Evolutionary conservation across 1,140 invertebrate species (phyloP), one percentile per base, ranked within the genome.

Genomic region (Musca vetustissima): DNA sequence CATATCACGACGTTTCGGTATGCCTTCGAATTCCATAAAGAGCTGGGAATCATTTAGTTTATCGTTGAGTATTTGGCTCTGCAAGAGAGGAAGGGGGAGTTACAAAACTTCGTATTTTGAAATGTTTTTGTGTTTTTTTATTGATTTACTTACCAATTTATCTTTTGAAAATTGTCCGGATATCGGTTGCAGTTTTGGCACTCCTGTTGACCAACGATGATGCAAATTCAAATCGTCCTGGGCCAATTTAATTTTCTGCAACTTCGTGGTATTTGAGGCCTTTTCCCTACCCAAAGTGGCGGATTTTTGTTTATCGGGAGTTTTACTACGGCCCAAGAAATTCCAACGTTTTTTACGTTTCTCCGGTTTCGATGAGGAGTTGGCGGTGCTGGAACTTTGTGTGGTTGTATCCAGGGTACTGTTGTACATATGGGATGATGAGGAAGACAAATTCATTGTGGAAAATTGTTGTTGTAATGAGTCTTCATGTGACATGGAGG

Each of bases 1-100:
- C 73, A 87, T 87, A 32, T 88, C 85, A 57, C 92, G 89, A 53
- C 91, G 90, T 78, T 93, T 93, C 1, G 91, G 90, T 74, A 96
- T 92, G 73, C 91, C 88, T 78, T 96, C 93, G 85, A 95, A 97
- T 79, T 95, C 93, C 79, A 91, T 89, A 74, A 93, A 90, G 1
- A 96, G 86, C 75, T 93, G 91, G 65, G 90, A 89, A 76, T 93
- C 93, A 4, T 87, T 86, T 73, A 96, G 85, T 77, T 93, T 94
- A 68, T 88, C 89, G 81, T 95, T 92, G 32, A 95, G 84, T 67
- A 93, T 83, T 83, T 91, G 90, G 77, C 92, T 92, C 92, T 94
- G 82, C 15, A 86, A 84, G 73, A 67, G 71, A 69, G 61, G 47
- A 68, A 48, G 13, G 28, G 65, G 1, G 57, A 24, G 55, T n/a